phyloP scores from a whole-genome alignment of 2,797 vertebrate genomes.

The Enteromius fasciolatus region DNA sequence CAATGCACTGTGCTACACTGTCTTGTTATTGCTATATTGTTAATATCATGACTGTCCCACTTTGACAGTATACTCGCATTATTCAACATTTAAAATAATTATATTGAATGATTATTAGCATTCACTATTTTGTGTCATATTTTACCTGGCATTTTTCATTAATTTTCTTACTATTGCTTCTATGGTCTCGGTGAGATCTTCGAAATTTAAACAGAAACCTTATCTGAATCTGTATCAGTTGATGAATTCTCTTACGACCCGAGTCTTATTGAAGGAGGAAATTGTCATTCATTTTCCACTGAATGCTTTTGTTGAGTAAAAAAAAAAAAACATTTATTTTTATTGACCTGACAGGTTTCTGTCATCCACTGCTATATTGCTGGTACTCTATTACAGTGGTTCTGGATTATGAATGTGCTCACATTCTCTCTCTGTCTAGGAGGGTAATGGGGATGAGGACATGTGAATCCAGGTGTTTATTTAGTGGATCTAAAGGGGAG shows the following conservation, averaged over 20 bases:
- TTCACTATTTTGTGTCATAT: neutral
- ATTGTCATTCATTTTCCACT: neutral
- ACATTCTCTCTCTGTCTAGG: constrained; percentile 68
- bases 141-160: neutral
- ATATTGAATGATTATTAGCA: neutral
- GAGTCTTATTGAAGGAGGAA: neutral
- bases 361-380: neutral
- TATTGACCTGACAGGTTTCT: neutral
- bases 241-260: neutral
- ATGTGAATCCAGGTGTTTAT: constrained; percentile 94
- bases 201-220: neutral
- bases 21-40: neutral
- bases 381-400: neutral
- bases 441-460: constrained; percentile 97
- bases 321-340: neutral
- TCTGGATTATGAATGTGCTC: neutral
- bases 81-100: neutral
- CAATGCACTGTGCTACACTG: neutral
- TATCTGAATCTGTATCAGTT: constrained; percentile 1
- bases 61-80: neutral
- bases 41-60: neutral
- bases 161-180: neutral
- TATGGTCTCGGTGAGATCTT: neutral
- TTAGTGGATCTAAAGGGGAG: constrained; percentile 97
- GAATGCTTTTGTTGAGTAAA: neutral